Conservation (phyloP, 53 echinoderm and acorn worm genomes). For the Luidia sarsii region DNA sequence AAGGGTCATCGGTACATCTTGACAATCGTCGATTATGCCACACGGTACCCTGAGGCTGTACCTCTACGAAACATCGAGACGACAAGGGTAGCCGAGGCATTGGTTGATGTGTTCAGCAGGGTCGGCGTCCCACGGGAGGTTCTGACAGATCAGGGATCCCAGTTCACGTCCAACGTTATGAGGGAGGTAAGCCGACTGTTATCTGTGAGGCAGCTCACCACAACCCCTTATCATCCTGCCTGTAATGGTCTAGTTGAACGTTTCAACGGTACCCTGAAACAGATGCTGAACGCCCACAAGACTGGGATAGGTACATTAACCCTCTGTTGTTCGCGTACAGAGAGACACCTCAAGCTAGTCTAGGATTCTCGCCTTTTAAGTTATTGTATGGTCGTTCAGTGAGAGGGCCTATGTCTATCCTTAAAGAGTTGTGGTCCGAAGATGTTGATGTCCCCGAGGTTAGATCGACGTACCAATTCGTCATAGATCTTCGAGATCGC, state of each 20-base stretch:
- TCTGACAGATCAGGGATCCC: conserved; percentile 48
- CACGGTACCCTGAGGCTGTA: conserved; percentile 51
- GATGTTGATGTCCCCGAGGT: conserved; percentile 5
- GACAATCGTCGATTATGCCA: conserved; percentile 48
- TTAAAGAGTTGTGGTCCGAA: conserved; percentile 34
- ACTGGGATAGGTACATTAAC: conserved; percentile 33
- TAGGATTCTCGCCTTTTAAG: conserved; percentile 47
- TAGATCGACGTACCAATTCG: conserved; percentile 10
- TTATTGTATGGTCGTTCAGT: conserved; percentile 37
- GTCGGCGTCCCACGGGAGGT: conserved; percentile 64
- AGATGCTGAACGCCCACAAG: conserved; percentile 38
- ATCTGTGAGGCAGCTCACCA: conserved; percentile 21
- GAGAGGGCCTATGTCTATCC: conserved; percentile 32
- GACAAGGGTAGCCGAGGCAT: conserved; percentile 42
- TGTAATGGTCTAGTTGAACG: conserved; percentile 63
- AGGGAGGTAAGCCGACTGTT: conserved; percentile 46
- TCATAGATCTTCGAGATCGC: background rate
- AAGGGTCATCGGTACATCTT: conserved; percentile 43
- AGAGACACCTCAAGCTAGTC: conserved; percentile 31
- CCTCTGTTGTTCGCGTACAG: conserved; percentile 40
- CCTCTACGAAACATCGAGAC: conserved; percentile 40
- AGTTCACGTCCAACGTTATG: conserved; percentile 52
- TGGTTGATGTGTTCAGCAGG: conserved; percentile 47
- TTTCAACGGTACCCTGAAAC: conserved; percentile 50
- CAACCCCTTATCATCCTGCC: conserved; percentile 49